Evolutionary conservation across 2,888 invertebrate species (phyloP).

Genomic region (Eupithecia dodoneata): DNA sequence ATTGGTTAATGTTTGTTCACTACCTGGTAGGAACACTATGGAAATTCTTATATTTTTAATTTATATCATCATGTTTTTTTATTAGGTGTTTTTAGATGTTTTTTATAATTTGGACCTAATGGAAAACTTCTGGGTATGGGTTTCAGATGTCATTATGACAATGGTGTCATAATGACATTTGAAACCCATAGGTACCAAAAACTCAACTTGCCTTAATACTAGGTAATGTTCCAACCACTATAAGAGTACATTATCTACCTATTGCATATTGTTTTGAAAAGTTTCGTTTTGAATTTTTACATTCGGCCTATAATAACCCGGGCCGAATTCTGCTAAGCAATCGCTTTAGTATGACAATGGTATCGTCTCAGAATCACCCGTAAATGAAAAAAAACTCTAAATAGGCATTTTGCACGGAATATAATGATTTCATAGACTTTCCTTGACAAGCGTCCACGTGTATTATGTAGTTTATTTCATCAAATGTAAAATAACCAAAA

Average conservation of each 20-base stretch:
- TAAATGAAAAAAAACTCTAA: too few relatives aligned
- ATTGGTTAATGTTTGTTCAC: constrained; percentile 8
- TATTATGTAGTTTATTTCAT: too few relatives aligned
- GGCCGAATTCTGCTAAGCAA: too few relatives aligned
- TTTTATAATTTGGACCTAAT: background rate
- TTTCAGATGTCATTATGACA: too few relatives aligned
- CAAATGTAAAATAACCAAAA: too few relatives aligned
- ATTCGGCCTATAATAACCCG: too few relatives aligned
- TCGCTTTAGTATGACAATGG: too few relatives aligned
- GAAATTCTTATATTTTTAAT: background rate
- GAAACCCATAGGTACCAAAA: background rate
- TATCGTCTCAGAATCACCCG: too few relatives aligned
- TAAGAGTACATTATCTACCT: background rate
- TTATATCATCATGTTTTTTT: background rate
- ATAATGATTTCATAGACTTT: too few relatives aligned
- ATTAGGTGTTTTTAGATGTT: too few relatives aligned
- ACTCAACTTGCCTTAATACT: background rate
- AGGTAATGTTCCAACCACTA: background rate
- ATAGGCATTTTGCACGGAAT: too few relatives aligned
- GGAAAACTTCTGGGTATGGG: background rate
- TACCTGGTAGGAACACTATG: background rate
- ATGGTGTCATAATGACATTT: background rate
- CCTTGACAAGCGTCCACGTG: too few relatives aligned
- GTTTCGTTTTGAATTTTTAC: background rate
- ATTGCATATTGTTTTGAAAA: background rate